Conservation (phyloP, 2,113 vertebrate species). For the Colinus virginianus region DNA sequence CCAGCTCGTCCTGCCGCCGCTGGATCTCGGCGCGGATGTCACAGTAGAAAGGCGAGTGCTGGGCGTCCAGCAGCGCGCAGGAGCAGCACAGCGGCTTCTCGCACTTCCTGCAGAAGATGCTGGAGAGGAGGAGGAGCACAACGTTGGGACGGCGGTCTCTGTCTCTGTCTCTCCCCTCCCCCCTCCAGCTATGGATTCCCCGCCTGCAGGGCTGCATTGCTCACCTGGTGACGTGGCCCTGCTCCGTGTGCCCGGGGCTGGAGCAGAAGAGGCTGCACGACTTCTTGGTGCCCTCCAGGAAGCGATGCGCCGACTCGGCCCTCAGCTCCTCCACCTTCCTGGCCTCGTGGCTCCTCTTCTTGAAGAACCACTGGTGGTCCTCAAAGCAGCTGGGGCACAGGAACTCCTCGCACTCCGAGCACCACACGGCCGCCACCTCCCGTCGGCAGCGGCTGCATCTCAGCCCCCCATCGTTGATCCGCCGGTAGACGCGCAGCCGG, state of each 20-base stretch:
- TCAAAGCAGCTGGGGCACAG: conserved; percentile 69
- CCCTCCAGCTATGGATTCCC: neutral
- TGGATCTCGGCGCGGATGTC: conserved; percentile 58
- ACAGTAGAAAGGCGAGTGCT: conserved; percentile 44
- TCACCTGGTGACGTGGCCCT: conserved; percentile 39
- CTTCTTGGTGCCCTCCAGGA: conserved; percentile 59
- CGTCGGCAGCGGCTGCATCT: conserved; percentile 61
- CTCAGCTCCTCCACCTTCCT: conserved; percentile 55
- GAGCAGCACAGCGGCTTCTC: conserved; percentile 57
- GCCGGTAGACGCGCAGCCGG: conserved; percentile 29
- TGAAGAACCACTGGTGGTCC: conserved; percentile 78
- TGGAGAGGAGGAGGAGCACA: neutral
- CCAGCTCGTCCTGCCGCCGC: conserved; percentile 52
- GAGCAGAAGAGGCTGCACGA: conserved; percentile 76
- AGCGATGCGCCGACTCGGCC: conserved; percentile 8
- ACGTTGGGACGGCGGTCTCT: no score
- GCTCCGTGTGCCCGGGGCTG: conserved; percentile 37
- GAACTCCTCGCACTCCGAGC: conserved; percentile 74
- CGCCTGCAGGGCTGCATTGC: fast-evolving
- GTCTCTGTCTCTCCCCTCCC: no score
- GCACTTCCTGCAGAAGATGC: conserved; percentile 71
- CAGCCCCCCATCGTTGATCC: neutral
- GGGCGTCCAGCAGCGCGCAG: conserved; percentile 64
- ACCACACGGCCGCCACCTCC: conserved; percentile 44
- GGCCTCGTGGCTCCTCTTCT: conserved; percentile 62